A percentile compares a stretch with the other conserved stretches of the same genome.
Conservation (phyloP, 2,888 invertebrate species). For the Andrena camellia region DNA sequence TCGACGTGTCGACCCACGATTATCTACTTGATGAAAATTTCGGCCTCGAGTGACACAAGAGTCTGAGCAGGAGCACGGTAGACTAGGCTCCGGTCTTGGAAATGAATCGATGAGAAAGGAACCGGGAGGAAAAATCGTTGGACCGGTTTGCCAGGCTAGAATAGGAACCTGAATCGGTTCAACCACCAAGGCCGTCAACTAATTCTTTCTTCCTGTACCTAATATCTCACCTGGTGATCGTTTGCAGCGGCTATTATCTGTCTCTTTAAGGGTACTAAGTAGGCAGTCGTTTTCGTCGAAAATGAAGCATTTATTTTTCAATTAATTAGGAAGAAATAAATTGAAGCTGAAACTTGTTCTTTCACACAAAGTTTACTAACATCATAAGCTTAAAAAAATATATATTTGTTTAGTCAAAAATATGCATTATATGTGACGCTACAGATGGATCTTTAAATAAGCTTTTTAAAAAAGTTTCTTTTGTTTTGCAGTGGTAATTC, state of each 20-base stretch:
- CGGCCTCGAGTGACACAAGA: neutral
- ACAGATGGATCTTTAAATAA: too few relatives aligned
- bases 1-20: neutral
- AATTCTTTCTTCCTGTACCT: neutral
- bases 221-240: neutral
- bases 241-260: neutral
- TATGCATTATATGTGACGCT: too few relatives aligned
- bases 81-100: neutral
- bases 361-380: too few relatives aligned
- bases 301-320: too few relatives aligned
- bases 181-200: neutral
- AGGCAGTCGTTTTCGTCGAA: too few relatives aligned
- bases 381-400: too few relatives aligned
- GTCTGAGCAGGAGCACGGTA: neutral
- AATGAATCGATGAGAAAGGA: neutral
- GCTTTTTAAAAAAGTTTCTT: too few relatives aligned
- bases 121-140: neutral
- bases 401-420: too few relatives aligned
- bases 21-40: neutral
- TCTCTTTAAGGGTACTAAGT: neutral
- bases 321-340: too few relatives aligned
- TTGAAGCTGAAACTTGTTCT: too few relatives aligned
- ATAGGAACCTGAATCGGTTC: slow-evolving; percentile 5
- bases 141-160: neutral
- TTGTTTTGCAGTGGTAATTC: too few relatives aligned